These are phyloP conservation scores for Pygocentrus nattereri DNA, from an alignment of 2,797 vertebrate genomes.

Conservation along the genomic window DNA sequence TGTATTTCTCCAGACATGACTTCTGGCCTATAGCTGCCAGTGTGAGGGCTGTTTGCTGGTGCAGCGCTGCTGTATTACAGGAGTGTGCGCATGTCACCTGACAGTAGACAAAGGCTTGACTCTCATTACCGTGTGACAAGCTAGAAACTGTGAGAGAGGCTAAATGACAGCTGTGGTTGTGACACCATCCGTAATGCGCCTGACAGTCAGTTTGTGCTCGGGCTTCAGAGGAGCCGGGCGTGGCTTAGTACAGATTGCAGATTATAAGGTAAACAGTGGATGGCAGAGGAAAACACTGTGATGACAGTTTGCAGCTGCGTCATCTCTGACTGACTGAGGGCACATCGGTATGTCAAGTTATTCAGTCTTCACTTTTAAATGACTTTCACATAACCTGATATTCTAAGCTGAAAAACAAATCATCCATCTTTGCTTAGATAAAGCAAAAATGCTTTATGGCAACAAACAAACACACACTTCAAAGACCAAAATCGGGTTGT, in stretches of 20 bases:
- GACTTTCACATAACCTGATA: too few relatives aligned
- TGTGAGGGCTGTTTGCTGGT: not conserved
- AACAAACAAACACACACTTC: too few relatives aligned
- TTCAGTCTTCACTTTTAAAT: not conserved
- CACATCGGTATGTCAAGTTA: not conserved
- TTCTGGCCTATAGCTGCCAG: conserved; percentile 42
- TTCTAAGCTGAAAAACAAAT: not conserved
- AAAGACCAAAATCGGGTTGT: not conserved
- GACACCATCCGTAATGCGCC: not conserved
- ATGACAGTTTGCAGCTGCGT: conserved; percentile 4
- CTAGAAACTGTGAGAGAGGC: conserved; percentile 20
- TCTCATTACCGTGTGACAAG: conserved; percentile 36
- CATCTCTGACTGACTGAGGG: not conserved
- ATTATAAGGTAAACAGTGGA: conserved; percentile 18
- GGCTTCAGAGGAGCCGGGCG: not conserved
- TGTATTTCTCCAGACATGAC: conserved; percentile 53
- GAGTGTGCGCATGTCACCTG: conserved; percentile 18
- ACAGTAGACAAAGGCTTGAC: conserved; percentile 13
- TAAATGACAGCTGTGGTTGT: conserved; percentile 45
- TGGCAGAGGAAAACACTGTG: not conserved
- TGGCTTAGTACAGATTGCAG: conserved; percentile 8
- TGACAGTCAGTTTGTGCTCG: conserved; percentile 31
- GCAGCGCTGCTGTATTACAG: not conserved
- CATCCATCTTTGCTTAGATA: not conserved
- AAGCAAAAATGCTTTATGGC: not conserved